Conservation (phyloP, 2,113 vertebrate genomes). For the Mastomys natalensis region DNA sequence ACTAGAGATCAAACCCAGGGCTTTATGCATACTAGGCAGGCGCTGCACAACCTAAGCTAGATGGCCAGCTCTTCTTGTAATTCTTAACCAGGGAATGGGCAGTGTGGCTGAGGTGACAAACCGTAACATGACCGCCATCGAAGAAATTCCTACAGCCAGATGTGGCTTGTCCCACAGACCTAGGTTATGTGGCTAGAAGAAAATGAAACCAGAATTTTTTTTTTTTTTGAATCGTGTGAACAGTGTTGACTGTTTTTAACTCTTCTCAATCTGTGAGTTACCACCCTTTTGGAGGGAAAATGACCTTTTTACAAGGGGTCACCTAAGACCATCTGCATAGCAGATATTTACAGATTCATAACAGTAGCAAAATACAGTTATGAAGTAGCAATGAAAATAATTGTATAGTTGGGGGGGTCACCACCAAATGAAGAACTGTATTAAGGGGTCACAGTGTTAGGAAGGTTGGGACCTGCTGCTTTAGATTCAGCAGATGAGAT, state of each 20-base stretch:
- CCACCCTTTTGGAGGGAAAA: too few species aligned
- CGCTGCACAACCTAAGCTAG: too few species aligned
- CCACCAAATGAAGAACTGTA: neutral
- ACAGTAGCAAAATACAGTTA: neutral
- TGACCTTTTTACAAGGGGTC: neutral
- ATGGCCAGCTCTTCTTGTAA: neutral
- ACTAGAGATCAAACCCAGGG: too few species aligned
- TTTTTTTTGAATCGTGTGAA: neutral
- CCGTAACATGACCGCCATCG: neutral
- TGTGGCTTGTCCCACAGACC: neutral
- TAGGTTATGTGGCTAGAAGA: neutral
- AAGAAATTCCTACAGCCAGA: neutral
- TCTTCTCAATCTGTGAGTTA: neutral
- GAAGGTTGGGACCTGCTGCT: neutral
- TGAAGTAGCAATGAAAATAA: neutral
- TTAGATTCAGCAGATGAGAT: neutral
- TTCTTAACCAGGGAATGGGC: neutral
- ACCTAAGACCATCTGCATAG: neutral
- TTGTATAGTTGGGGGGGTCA: neutral
- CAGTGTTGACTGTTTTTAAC: neutral
- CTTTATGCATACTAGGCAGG: neutral
- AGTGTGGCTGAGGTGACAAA: neutral
- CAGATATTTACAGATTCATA: neutral
- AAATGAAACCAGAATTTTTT: slow-evolving; percentile 14
- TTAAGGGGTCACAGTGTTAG: neutral